phyloP scores from a whole-genome alignment of 2,113 vertebrate genomes.

The Xiphophorus maculatus region DNA sequence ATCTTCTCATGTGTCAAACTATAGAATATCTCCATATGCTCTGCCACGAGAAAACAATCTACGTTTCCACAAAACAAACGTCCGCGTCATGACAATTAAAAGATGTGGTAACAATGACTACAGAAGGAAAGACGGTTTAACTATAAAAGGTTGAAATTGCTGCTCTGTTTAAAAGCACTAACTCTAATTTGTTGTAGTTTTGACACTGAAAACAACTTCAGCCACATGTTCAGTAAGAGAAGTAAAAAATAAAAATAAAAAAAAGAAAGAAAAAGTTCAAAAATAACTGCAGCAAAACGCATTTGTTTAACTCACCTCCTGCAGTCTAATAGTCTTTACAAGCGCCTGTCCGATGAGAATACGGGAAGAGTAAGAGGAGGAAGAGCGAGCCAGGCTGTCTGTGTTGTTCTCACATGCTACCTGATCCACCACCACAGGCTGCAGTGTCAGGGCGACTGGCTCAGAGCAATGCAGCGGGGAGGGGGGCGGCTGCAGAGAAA shows the following conservation, averaged over 20 bases:
- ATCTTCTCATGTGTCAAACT: no score
- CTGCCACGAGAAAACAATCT: slow-evolving; percentile 3
- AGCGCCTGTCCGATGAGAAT: slow-evolving; percentile 44
- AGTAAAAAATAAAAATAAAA: not conserved
- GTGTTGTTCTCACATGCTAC: slow-evolving; percentile 54
- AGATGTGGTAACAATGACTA: slow-evolving; percentile 1
- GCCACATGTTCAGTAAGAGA: slow-evolving; percentile 14
- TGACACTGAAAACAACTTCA: slow-evolving; percentile 19
- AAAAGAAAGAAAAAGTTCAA: slow-evolving; percentile 2
- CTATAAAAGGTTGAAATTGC: slow-evolving; percentile 6
- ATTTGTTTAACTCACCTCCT: slow-evolving; percentile 69
- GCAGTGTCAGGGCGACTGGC: slow-evolving; percentile 31
- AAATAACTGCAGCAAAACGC: not conserved
- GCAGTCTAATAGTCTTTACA: slow-evolving; percentile 31
- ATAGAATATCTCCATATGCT: not conserved
- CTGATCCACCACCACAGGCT: slow-evolving; percentile 58
- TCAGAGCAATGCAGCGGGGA: slow-evolving; percentile 42
- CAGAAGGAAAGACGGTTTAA: slow-evolving; percentile 1
- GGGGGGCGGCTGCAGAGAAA: slow-evolving; percentile 62
- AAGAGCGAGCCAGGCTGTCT: slow-evolving; percentile 42
- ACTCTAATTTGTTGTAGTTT: not conserved
- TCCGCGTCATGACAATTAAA: slow-evolving; percentile 6
- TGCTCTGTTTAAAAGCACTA: not conserved
- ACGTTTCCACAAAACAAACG: not conserved
- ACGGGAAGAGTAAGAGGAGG: slow-evolving; percentile 47